Evolutionary conservation across 2,113 vertebrate species (phyloP).

Genomic region (Rutilus rutilus): DNA sequence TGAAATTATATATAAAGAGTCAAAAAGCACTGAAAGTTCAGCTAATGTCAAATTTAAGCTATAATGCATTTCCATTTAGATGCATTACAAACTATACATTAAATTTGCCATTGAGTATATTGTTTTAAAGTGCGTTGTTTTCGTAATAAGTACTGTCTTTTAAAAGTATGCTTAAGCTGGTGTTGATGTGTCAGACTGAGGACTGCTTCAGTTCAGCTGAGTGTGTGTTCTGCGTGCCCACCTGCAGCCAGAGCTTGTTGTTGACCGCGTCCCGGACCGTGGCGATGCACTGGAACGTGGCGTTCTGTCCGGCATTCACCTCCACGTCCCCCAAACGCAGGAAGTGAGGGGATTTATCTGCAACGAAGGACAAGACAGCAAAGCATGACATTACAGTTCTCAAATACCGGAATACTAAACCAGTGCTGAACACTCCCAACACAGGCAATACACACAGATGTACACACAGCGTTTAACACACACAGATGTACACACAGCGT

Average conservation of each 20-base stretch:
- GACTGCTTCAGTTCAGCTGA: no score
- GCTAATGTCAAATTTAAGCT: neutral
- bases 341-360: constrained; percentile 99
- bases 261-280: constrained; percentile 91
- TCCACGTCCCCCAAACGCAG: constrained; percentile 96
- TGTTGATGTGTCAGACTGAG: no score
- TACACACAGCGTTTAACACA: neutral
- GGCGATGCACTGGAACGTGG: constrained; percentile 98
- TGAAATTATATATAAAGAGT: no score
- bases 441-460: neutral
- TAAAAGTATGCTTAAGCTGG: neutral
- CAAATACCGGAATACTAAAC: constrained; percentile 32
- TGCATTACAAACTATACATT: neutral
- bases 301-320: constrained; percentile 99
- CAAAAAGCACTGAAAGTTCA: no score
- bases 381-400: constrained; percentile 49
- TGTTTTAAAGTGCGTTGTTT: neutral
- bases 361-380: constrained; percentile 42
- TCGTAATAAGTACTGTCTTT: neutral
- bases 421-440: neutral
- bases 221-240: constrained; percentile 63
- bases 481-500: neutral
- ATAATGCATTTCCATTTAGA: neutral
- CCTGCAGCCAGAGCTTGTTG: constrained; percentile 98
- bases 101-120: neutral